phyloP scores from a whole-genome alignment of 2,888 invertebrate species.

The Odontocerum albicorne region DNA sequence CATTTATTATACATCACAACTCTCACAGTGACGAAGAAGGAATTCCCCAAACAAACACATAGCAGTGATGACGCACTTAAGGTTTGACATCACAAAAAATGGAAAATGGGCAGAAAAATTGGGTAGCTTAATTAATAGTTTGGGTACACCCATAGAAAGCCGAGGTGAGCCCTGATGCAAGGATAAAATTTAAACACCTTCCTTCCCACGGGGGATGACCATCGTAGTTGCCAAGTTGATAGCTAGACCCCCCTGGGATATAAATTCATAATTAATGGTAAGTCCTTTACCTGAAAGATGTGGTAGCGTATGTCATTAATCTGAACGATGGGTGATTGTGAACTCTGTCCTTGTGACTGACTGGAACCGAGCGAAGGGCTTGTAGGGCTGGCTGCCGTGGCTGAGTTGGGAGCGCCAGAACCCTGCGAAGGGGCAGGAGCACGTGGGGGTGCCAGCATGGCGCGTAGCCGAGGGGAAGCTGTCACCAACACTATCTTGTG shows the following conservation, averaged over 20 bases:
- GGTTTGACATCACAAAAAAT: too few species aligned
- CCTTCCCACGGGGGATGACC: too few species aligned
- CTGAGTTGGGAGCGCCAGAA: slow-evolving; percentile 35
- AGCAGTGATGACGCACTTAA: too few species aligned
- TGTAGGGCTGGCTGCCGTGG: slow-evolving; percentile 39
- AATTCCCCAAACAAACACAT: too few species aligned
- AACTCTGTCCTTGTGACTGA: slow-evolving; percentile 33
- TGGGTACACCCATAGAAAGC: too few species aligned
- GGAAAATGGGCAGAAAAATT: too few species aligned
- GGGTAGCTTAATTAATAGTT: too few species aligned
- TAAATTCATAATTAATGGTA: neutral
- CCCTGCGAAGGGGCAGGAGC: slow-evolving; percentile 31
- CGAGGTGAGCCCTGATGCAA: too few species aligned
- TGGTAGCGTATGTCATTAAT: slow-evolving; percentile 92
- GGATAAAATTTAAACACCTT: too few species aligned
- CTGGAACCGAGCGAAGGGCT: slow-evolving; percentile 21
- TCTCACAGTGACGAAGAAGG: too few species aligned
- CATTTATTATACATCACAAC: too few species aligned
- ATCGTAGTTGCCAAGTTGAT: too few species aligned
- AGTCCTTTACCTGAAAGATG: slow-evolving; percentile 86
- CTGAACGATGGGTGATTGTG: slow-evolving; percentile 76
- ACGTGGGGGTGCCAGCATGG: slow-evolving; percentile 68
- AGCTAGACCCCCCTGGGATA: neutral
- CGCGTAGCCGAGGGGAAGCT: slow-evolving; percentile 81
- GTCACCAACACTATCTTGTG: slow-evolving; percentile 93